A percentile compares a stretch with the other conserved stretches of the same genome.
phyloP scores from a whole-genome alignment of 2,888 invertebrate species.

The Scelioninae gen. 2 region DNA sequence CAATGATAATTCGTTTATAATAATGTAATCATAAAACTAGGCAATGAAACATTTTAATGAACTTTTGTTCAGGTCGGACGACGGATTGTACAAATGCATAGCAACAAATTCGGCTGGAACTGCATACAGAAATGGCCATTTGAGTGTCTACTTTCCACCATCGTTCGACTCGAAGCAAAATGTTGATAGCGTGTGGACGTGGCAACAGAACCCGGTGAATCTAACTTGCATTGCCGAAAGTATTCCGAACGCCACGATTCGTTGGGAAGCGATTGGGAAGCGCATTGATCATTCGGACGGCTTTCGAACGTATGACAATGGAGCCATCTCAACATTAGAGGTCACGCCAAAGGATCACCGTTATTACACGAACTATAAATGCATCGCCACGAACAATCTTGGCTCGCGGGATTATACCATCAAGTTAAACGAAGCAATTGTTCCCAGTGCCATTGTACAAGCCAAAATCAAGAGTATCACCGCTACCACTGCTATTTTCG shows the following conservation, averaged over 20 bases:
- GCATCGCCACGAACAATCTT: conserved; percentile 86
- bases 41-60: no score
- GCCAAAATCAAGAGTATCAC: conserved; percentile 83
- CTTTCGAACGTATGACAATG: conserved; percentile 80
- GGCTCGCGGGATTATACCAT: conserved; percentile 83
- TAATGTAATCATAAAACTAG: no score
- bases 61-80: conserved; percentile 85
- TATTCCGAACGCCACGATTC: conserved; percentile 93
- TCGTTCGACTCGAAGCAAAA: conserved; percentile 84
- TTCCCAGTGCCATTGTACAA: conserved; percentile 82
- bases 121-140: conserved; percentile 86
- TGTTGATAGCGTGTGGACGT: conserved; percentile 85
- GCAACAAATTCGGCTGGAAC: conserved; percentile 88
- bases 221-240: conserved; percentile 91
- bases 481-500: conserved; percentile 90
- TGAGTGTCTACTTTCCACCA: conserved; percentile 89
- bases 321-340: conserved; percentile 84
- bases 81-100: conserved; percentile 92
- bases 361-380: conserved; percentile 87
- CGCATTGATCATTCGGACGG: no score
- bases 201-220: conserved; percentile 88
- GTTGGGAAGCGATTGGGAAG: conserved; percentile 80
- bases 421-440: conserved; percentile 84
- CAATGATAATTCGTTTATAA: no score
- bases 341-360: conserved; percentile 81